Base-by-base conservation (phyloP, 2,797 vertebrate species). In the Sphaeramia orbicularis region DNA sequence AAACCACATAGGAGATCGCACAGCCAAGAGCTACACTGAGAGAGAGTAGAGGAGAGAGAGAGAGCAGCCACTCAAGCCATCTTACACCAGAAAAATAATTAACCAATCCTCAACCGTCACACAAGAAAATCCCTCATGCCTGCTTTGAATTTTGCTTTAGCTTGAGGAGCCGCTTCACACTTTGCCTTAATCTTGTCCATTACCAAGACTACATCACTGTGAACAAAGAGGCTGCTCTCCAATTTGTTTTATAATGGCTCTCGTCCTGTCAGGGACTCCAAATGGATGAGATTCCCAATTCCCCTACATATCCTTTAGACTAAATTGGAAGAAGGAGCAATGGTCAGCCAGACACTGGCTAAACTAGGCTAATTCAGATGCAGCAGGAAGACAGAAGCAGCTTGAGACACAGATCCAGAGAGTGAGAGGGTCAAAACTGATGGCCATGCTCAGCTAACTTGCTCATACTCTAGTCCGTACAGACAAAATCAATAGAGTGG, bases 401-500 rank as follows among this genome's bases (percentile, higher is more conserved):
- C 24, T 21, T 10, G 52, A 36, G 49, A 50, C 61, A 47, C 38
- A 4, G 45, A 19, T 11, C 13, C 16, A 15, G 50, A 62, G 45
- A 61, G 61, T 1, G 15, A 50, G 55, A 42, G 54, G 65, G 74
- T 74, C 58, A 77, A 76, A 43, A 74, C 40, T 47, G 82, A 85
- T 62, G 71, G 64, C 53, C 19, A n/a, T 2, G 71, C 78, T 76
- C 62, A 8, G 74, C 62, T 90, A 69, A 87, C 90, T 88, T 84
- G 76, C 86, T 58, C 11, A 27, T 16, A 68, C 71, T 62, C n/a
- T 10, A 45, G 64, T 85, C 77, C 71, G 54, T 74, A 50, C 71
- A 71, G 79, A 83, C 78, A 65, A 70, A 91, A 91, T 93, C 89
- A 88, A 93, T 91, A 71, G 44, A 66, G 82, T 68, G 43, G 75